Percentiles rank a stretch among this genome's conserved stretches.
Conservation (phyloP, 2,888 invertebrate species). For the Gortyna flavago region DNA sequence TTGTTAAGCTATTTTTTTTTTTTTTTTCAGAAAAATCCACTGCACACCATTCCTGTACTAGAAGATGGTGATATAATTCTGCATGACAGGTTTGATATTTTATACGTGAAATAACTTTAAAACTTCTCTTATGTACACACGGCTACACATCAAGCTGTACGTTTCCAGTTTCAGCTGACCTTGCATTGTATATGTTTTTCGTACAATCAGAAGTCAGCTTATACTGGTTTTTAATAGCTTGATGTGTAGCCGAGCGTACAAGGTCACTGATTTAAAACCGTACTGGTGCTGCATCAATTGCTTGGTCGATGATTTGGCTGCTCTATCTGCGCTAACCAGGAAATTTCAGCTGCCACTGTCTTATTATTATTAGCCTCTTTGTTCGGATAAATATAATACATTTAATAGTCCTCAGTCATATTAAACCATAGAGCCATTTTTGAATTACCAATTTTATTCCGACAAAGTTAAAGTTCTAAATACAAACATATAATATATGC, state of each 20-base stretch:
- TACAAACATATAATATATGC: neutral
- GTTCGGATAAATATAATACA: neutral
- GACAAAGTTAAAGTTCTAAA: neutral
- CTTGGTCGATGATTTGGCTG: neutral
- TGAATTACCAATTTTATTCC: neutral
- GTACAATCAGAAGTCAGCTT: too few species aligned
- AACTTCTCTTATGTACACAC: neutral
- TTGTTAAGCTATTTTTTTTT: neutral
- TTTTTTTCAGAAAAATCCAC: constrained; percentile 33
- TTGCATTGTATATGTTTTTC: too few species aligned
- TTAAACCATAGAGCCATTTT: neutral
- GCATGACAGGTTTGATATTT: constrained; percentile 75
- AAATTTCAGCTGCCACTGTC: neutral
- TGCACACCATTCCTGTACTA: constrained; percentile 36
- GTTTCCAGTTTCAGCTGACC: too few species aligned
- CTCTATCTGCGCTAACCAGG: neutral
- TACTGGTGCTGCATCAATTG: neutral
- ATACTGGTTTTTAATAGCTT: too few species aligned
- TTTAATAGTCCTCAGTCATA: neutral
- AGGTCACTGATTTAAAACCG: neutral
- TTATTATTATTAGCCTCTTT: neutral
- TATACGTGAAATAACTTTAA: neutral
- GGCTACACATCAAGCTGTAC: too few species aligned
- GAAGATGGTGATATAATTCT: constrained; percentile 80
- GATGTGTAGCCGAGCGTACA: too few species aligned